Percentiles rank a stretch among this genome's conserved stretches.
Evolutionary conservation across 2,888 invertebrate species (phyloP).

Genomic region (Eulithis prunata): DNA sequence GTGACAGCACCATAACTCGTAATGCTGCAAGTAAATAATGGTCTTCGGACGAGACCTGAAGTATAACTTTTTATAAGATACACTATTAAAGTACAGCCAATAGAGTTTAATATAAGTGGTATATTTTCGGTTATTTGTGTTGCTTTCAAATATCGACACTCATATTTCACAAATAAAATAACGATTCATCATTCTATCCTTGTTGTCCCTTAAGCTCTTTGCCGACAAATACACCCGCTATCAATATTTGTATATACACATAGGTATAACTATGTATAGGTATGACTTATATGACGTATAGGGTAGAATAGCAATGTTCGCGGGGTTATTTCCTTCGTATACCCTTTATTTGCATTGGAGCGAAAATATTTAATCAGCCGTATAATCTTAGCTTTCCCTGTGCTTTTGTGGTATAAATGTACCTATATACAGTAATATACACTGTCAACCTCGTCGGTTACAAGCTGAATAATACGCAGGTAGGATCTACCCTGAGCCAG

Average conservation of each 20-base stretch:
- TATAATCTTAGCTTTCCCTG: slow-evolving; percentile 76
- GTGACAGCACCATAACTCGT: no score
- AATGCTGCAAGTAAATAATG: no score
- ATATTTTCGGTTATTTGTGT: slow-evolving; percentile 1
- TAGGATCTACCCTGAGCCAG: slow-evolving; percentile 21
- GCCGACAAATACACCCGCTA: slow-evolving; percentile 24
- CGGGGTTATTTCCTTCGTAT: slow-evolving; percentile 58
- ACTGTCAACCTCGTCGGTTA: slow-evolving; percentile 47
- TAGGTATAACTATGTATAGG: slow-evolving; percentile 45
- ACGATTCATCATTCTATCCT: slow-evolving; percentile 22
- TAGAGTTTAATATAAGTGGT: not conserved
- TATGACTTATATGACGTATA: slow-evolving; percentile 49
- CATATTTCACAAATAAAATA: slow-evolving; percentile 18
- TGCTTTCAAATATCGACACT: slow-evolving; percentile 7
- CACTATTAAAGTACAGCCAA: no score
- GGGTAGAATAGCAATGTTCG: slow-evolving; percentile 60
- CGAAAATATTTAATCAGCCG: slow-evolving; percentile 83
- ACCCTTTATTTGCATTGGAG: slow-evolving; percentile 79
- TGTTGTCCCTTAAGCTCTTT: slow-evolving; percentile 22
- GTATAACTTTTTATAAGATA: no score
- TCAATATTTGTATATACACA: slow-evolving; percentile 17
- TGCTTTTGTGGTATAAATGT: slow-evolving; percentile 67
- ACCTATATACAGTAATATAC: slow-evolving; percentile 39
- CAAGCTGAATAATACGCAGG: slow-evolving; percentile 30
- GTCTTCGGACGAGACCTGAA: no score